A percentile compares a stretch with the other conserved stretches of the same genome.
Conservation (phyloP, 2,113 vertebrate genomes). For the Bujurquina vittata region DNA sequence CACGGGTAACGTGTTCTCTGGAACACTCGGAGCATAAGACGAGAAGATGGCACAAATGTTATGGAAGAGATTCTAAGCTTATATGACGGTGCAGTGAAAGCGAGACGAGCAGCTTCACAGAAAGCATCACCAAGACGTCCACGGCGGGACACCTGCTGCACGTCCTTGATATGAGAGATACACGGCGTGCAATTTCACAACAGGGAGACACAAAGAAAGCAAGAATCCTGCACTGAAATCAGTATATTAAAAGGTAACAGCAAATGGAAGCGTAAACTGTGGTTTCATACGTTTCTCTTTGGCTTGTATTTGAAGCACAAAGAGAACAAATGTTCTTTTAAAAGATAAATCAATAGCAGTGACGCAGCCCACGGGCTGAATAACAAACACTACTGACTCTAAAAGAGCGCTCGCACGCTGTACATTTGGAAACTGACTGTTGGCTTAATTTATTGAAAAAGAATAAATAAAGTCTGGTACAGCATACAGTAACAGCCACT, state of each 20-base stretch:
- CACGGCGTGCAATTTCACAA: conserved; percentile 22
- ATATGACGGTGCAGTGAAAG: neutral
- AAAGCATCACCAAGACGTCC: neutral
- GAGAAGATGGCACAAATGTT: conserved; percentile 9
- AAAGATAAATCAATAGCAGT: conserved; percentile 34
- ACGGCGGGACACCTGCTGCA: neutral
- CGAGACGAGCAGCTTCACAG: conserved; percentile 11
- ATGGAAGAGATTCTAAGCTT: conserved; percentile 30
- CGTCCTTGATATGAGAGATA: neutral
- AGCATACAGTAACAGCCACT: neutral
- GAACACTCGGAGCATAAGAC: conserved; percentile 14
- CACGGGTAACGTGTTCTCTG: conserved; percentile 2
- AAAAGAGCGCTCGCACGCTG: neutral
- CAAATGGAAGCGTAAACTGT: conserved; percentile 17
- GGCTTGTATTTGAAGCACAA: conserved; percentile 32
- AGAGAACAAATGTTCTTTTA: conserved; percentile 3
- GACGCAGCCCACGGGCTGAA: neutral
- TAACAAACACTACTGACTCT: neutral
- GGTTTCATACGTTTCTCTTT: conserved; percentile 16
- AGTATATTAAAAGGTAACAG: conserved; percentile 22
- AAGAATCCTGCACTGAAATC: neutral
- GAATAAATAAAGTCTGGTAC: conserved; percentile 9
- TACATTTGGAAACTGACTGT: conserved; percentile 24
- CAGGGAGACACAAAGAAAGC: neutral
- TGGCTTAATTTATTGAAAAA: conserved; percentile 6